phyloP scores from a whole-genome alignment of 2,113 vertebrate species.

The Chloropsis cyanopogon region DNA sequence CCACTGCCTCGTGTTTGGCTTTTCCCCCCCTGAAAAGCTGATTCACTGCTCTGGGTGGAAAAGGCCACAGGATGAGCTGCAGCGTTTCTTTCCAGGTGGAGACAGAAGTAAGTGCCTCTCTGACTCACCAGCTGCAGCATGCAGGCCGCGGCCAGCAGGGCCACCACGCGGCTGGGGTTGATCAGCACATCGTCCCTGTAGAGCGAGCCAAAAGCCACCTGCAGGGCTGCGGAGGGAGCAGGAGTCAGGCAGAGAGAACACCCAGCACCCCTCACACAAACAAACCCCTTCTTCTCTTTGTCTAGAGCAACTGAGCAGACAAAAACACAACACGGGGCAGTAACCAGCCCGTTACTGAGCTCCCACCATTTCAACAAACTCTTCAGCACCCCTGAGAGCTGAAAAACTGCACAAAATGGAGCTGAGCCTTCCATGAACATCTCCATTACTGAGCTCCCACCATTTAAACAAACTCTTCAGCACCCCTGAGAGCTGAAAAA shows the following conservation, averaged over 20 bases:
- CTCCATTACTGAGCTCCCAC: neutral
- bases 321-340: neutral
- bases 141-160: constrained; percentile 91
- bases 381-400: too few relatives aligned
- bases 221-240: constrained; percentile 78
- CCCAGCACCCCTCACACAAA: accelerated
- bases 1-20: neutral
- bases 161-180: constrained; percentile 90
- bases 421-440: too few relatives aligned
- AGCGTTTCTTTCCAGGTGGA: neutral
- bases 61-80: too few relatives aligned
- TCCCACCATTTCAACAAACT: too few relatives aligned
- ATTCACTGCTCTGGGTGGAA: neutral
- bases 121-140: constrained; percentile 95
- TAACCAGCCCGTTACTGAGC: too few relatives aligned
- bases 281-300: neutral
- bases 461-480: neutral
- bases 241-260: neutral
- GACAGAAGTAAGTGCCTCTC: accelerated
- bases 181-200: constrained; percentile 96
- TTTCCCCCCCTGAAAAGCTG: neutral
- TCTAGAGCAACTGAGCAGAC: neutral
- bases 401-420: too few relatives aligned
- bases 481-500: neutral
- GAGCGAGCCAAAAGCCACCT: constrained; percentile 94